Conservation (phyloP, 2,888 invertebrate species). For the Ctena decussata region DNA sequence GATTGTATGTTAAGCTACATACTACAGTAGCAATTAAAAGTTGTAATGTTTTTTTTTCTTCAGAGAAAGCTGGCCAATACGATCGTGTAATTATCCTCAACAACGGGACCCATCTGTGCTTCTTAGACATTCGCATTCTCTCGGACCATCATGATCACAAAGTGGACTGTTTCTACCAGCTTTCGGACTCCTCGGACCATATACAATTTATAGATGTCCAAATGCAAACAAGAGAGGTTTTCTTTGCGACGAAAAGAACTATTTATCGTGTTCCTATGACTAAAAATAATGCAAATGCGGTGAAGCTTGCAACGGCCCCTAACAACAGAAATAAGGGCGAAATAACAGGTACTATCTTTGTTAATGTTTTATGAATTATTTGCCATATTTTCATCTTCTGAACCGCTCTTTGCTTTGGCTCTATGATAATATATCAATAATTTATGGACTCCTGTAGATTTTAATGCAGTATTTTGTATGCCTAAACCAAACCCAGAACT, state of each 20-base stretch:
- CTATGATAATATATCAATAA: too few species aligned
- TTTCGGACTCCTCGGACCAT: conserved; percentile 20
- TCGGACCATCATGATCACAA: conserved; percentile 39
- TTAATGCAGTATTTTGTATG: too few species aligned
- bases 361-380: too few species aligned
- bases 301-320: background rate
- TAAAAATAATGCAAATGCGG: background rate
- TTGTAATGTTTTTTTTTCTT: conserved; percentile 7
- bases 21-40: too few species aligned
- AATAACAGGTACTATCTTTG: background rate
- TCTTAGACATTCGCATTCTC: conserved; percentile 47
- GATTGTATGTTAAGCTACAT: too few species aligned
- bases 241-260: conserved; percentile 22
- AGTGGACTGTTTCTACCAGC: conserved; percentile 45
- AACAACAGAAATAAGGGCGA: background rate
- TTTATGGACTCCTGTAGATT: too few species aligned
- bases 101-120: conserved; percentile 39
- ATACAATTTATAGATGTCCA: conserved; percentile 52
- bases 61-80: conserved; percentile 40
- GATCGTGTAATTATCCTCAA: conserved; percentile 50
- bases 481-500: too few species aligned
- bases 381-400: too few species aligned
- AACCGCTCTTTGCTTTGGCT: too few species aligned
- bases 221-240: conserved; percentile 43
- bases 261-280: conserved; percentile 30